These are phyloP conservation scores for Sarcoramphus papa DNA, from an alignment of 2,797 vertebrate species.

Conservation along the genomic window DNA sequence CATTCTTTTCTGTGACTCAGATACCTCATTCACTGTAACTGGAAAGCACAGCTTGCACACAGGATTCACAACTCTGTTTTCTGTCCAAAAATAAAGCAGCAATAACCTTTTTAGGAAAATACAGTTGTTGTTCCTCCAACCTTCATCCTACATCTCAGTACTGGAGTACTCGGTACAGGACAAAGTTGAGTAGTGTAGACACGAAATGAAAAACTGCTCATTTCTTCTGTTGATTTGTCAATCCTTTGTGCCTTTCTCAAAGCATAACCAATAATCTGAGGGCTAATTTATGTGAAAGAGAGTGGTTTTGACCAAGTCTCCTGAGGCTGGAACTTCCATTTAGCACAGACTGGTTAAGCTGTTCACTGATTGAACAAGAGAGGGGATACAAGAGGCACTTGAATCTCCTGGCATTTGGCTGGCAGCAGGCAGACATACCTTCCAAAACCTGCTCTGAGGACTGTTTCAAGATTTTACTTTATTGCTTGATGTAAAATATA, in stretches of 20 bases:
- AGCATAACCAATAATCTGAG: background rate
- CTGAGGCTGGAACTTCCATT: background rate
- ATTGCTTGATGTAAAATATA: background rate
- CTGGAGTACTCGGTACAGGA: background rate
- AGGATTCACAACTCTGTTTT: background rate
- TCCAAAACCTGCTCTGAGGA: background rate
- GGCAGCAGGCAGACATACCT: background rate
- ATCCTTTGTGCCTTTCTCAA: background rate
- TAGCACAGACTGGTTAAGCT: background rate
- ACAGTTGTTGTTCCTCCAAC: rapidly evolving
- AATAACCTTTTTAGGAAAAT: background rate
- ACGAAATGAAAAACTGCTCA: background rate
- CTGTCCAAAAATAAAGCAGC: background rate
- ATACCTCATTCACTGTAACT: background rate
- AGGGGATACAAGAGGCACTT: background rate
- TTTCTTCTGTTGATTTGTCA: background rate
- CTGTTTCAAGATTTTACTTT: background rate
- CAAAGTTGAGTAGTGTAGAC: background rate
- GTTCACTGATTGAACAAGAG: background rate
- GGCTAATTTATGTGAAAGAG: background rate
- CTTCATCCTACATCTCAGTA: background rate
- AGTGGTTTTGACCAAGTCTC: background rate
- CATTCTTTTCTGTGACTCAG: background rate
- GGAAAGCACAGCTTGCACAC: background rate
- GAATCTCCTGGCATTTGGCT: background rate